Evolutionary conservation across 2,113 vertebrate genomes (phyloP).

Genomic region (Myotis yumanensis): DNA sequence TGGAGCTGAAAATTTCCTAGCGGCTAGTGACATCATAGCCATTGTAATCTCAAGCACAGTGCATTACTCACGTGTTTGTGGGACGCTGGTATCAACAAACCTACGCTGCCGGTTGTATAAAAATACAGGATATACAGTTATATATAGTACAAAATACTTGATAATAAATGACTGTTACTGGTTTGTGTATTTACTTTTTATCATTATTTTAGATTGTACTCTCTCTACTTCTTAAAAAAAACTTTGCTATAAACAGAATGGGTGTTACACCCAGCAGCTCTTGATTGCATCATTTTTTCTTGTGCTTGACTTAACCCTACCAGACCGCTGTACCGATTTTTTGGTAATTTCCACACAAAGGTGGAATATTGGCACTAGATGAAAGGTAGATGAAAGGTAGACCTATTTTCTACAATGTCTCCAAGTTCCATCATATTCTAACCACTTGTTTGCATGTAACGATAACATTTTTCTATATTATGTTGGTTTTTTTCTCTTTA

Average conservation of each 20-base stretch:
- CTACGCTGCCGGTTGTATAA: background rate
- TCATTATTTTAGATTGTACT: background rate
- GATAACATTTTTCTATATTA: no score
- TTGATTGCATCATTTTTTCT: background rate
- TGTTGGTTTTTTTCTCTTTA: no score
- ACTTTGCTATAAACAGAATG: background rate
- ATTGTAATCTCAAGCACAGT: background rate
- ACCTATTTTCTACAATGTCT: no score
- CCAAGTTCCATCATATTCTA: no score
- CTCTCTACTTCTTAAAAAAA: background rate
- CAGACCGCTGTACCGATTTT: no score
- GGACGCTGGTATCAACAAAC: background rate
- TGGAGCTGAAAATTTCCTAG: background rate
- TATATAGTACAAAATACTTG: background rate
- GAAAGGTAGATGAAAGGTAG: no score
- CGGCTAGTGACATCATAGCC: background rate
- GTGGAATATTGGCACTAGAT: no score
- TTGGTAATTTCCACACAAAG: no score
- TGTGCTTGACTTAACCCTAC: background rate
- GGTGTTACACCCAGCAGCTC: background rate
- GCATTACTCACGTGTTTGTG: background rate
- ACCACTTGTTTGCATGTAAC: no score
- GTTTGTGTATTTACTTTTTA: background rate
- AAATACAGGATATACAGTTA: background rate
- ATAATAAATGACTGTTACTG: background rate